Percentiles rank a stretch among this genome's conserved stretches.
phyloP scores from a whole-genome alignment of 2,888 invertebrate genomes.

The Prenolepis imparis region DNA sequence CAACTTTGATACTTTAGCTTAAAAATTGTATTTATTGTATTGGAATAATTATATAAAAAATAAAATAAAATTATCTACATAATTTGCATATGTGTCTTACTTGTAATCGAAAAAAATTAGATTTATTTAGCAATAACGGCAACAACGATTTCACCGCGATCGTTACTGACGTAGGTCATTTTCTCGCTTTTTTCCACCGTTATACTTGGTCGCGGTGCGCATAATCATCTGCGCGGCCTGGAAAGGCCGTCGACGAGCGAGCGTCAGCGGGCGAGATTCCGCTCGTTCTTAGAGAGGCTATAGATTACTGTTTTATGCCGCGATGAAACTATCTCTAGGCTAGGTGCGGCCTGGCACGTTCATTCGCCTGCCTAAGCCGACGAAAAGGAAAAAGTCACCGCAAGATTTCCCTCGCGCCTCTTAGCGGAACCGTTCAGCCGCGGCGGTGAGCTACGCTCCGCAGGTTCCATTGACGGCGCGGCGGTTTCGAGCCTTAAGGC shows the following conservation, averaged over 20 bases:
- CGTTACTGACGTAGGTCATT: slow-evolving; percentile 11
- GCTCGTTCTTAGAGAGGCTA: slow-evolving; percentile 60
- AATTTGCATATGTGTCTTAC: not conserved
- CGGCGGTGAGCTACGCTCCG: slow-evolving; percentile 41
- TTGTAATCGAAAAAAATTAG: not conserved
- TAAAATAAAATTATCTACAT: not conserved
- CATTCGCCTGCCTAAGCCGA: slow-evolving; percentile 50
- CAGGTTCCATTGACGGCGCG: slow-evolving; percentile 59
- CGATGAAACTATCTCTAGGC: slow-evolving; percentile 68
- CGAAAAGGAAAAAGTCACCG: slow-evolving; percentile 59
- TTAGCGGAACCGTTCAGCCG: slow-evolving; percentile 39
- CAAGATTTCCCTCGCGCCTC: slow-evolving; percentile 70
- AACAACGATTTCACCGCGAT: slow-evolving; percentile 20
- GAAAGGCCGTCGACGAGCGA: slow-evolving; percentile 53
- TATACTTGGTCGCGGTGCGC: slow-evolving; percentile 28
- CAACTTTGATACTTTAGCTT: not conserved
- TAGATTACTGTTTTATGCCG: slow-evolving; percentile 68
- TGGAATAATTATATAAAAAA: not conserved
- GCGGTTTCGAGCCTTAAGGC: slow-evolving; percentile 55
- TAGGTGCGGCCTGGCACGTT: slow-evolving; percentile 63
- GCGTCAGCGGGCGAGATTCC: slow-evolving; percentile 57
- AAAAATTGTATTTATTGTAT: not conserved
- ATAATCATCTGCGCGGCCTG: slow-evolving; percentile 53
- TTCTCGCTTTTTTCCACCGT: slow-evolving; percentile 35
- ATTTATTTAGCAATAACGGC: not conserved